phyloP scores from a whole-genome alignment of 2,113 vertebrate species.

The Pelvicachromis taeniatus region DNA sequence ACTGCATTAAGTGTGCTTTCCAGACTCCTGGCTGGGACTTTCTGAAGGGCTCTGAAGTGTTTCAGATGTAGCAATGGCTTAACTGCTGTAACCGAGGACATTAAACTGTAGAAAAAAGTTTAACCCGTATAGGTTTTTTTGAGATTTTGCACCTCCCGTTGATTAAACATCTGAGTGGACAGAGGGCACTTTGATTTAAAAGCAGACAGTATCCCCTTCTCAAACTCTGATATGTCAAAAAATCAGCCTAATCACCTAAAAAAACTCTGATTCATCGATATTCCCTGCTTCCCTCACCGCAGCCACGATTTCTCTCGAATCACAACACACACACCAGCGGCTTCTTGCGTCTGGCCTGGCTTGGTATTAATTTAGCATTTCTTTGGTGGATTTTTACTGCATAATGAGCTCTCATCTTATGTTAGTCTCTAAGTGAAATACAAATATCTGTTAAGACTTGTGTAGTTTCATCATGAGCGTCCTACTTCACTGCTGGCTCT shows the following conservation, averaged over 20 bases:
- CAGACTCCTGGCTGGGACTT: slow-evolving; percentile 4
- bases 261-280: slow-evolving; percentile 26
- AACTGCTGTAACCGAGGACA: background rate
- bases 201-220: background rate
- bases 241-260: slow-evolving; percentile 10
- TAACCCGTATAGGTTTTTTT: background rate
- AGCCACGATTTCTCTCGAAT: slow-evolving; percentile 32
- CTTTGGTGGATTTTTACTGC: slow-evolving; percentile 54
- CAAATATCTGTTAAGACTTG: slow-evolving; percentile 60
- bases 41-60: background rate
- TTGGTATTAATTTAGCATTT: slow-evolving; percentile 54
- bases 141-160: background rate
- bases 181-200: background rate
- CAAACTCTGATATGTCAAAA: background rate
- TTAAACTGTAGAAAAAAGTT: background rate
- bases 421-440: slow-evolving; percentile 58
- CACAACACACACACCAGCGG: slow-evolving; percentile 29
- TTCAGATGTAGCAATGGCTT: background rate
- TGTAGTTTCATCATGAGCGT: slow-evolving; percentile 62
- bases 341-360: background rate
- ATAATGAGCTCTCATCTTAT: slow-evolving; percentile 61
- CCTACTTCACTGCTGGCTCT: slow-evolving; percentile 35
- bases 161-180: background rate
- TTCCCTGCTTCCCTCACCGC: slow-evolving; percentile 19
- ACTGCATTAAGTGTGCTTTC: slow-evolving; percentile 27